Evolutionary conservation across 2,113 vertebrate species (phyloP).

Genomic region (Scomber colias): DNA sequence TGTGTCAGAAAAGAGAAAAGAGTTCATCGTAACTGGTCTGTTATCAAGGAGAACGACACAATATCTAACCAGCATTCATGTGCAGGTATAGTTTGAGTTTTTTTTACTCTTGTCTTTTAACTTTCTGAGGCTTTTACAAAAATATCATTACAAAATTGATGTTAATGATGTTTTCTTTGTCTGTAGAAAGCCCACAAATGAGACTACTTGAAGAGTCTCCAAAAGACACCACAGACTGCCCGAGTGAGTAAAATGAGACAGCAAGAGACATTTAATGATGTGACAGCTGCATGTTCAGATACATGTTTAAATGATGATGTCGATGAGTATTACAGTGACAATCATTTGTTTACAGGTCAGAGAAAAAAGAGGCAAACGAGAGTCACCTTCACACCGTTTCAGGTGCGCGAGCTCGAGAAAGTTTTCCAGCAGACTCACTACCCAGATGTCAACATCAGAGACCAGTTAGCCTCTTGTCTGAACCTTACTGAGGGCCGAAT

Average conservation of each 20-base stretch:
- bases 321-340: background rate
- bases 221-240: slow-evolving; percentile 5
- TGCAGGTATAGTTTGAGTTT: slow-evolving; percentile 48
- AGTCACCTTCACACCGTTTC: slow-evolving; percentile 69
- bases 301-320: background rate
- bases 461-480: slow-evolving; percentile 69
- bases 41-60: slow-evolving; percentile 67
- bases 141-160: background rate
- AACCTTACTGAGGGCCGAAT: slow-evolving; percentile 70
- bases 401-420: slow-evolving; percentile 75
- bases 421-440: slow-evolving; percentile 76
- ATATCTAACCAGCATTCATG: slow-evolving; percentile 12
- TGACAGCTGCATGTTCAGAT: background rate
- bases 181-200: slow-evolving; percentile 44
- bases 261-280: background rate
- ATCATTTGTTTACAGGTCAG: slow-evolving; percentile 47
- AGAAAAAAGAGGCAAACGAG: slow-evolving; percentile 75
- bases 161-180: background rate
- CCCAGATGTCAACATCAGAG: slow-evolving; percentile 71
- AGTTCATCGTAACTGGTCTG: slow-evolving; percentile 47
- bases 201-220: slow-evolving; percentile 23
- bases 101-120: background rate
- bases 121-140: background rate
- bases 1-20: slow-evolving; percentile 36
- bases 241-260: slow-evolving; percentile 34